Evolutionary conservation across 1,140 invertebrate genomes (phyloP).

Genomic region (Aleiodes sp.): DNA sequence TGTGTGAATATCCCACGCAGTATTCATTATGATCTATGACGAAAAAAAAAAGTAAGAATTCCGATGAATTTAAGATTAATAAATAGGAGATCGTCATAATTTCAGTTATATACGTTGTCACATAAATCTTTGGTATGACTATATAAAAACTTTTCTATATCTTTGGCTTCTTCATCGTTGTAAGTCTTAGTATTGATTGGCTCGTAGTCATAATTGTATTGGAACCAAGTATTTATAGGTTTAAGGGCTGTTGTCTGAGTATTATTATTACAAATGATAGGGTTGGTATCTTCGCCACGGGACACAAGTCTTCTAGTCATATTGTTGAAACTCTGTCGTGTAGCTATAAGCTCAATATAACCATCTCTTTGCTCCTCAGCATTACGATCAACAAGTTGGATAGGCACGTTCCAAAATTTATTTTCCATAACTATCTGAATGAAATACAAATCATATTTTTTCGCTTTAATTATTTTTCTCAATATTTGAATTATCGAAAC

Average conservation of each 20-base stretch:
- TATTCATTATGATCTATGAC: conserved; percentile 64
- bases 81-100: background rate
- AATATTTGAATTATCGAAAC: too few species aligned
- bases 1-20: conserved; percentile 72
- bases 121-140: conserved; percentile 48
- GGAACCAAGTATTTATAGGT: conserved; percentile 74
- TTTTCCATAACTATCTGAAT: conserved; percentile 43
- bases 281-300: conserved; percentile 55
- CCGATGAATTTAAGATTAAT: conserved; percentile 3
- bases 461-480: too few species aligned
- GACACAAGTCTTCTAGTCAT: conserved; percentile 60
- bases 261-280: conserved; percentile 60
- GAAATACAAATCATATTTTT: background rate
- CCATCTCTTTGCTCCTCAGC: conserved; percentile 71
- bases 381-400: conserved; percentile 55
- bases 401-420: conserved; percentile 40
- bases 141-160: conserved; percentile 49
- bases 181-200: conserved; percentile 55
- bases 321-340: conserved; percentile 69
- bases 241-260: conserved; percentile 74
- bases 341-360: conserved; percentile 71
- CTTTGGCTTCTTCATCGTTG: conserved; percentile 62
- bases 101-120: conserved; percentile 53
- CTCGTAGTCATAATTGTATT: conserved; percentile 64
- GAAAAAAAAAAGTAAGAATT: background rate